phyloP scores from a whole-genome alignment of 2,888 invertebrate species.

The Brachypalpus laphriformis region DNA sequence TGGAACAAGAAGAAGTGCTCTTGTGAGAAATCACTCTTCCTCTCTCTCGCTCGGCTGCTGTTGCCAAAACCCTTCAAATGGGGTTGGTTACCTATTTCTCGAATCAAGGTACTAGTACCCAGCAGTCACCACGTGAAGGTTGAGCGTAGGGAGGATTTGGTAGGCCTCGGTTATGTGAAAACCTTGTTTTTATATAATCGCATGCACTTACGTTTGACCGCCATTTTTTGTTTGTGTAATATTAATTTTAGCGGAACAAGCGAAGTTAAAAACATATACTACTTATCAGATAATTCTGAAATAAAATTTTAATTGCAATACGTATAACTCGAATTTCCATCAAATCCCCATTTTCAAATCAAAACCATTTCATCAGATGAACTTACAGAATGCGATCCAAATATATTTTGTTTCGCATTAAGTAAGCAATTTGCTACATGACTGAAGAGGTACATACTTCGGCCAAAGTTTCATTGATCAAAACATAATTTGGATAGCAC shows the following conservation, averaged over 20 bases:
- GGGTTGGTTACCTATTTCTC: too few species aligned
- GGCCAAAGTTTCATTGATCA: neutral
- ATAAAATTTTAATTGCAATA: slow-evolving; percentile 21
- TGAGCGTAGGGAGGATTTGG: too few species aligned
- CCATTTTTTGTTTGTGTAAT: slow-evolving; percentile 7
- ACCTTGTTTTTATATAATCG: too few species aligned
- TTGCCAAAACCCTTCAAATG: too few species aligned
- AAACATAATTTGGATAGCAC: slow-evolving; percentile 11
- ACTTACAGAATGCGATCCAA: neutral
- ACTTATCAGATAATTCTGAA: slow-evolving; percentile 5
- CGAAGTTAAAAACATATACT: slow-evolving; percentile 19
- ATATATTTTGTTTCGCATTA: neutral
- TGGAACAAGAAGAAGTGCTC: too few species aligned
- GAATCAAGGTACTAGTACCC: too few species aligned
- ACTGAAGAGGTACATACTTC: too few species aligned
- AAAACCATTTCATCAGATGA: slow-evolving; percentile 4
- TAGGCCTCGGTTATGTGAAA: too few species aligned
- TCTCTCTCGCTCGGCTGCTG: too few species aligned
- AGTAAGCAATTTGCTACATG: neutral
- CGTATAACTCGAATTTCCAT: slow-evolving; percentile 5
- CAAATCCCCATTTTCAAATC: slow-evolving; percentile 18
- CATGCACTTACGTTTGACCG: too few species aligned
- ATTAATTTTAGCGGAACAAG: slow-evolving; percentile 13
- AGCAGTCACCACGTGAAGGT: too few species aligned
- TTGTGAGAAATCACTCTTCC: too few species aligned